A percentile compares a stretch with the other conserved stretches of the same genome.
phyloP scores from a whole-genome alignment of 2,113 vertebrate genomes.

The Budorcas taxicolor region DNA sequence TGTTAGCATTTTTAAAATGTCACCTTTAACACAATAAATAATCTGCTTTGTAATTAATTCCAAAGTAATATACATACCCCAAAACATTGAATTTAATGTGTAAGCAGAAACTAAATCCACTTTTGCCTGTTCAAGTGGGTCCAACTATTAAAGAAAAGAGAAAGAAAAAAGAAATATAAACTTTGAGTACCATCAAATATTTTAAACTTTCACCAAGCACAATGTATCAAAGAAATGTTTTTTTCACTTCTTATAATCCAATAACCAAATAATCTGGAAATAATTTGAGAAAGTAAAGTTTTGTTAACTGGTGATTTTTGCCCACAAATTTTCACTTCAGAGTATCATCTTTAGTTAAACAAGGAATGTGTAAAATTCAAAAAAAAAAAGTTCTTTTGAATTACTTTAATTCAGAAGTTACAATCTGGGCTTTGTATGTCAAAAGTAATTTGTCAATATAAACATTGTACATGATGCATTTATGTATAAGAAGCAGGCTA shows the following conservation, averaged over 20 bases:
- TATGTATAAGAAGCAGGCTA: conserved; percentile 49
- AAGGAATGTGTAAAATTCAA: conserved; percentile 31
- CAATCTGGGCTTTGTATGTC: conserved; percentile 36
- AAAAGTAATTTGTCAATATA: conserved; percentile 59
- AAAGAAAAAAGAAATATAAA: background rate
- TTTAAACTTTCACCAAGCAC: conserved; percentile 35
- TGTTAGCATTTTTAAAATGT: conserved; percentile 27
- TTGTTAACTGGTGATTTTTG: conserved; percentile 20
- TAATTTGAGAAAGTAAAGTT: conserved; percentile 41
- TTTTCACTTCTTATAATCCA: conserved; percentile 39
- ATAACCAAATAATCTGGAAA: conserved; percentile 57
- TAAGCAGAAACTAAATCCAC: conserved; percentile 96
- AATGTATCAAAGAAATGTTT: conserved; percentile 6
- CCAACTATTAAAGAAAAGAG: conserved; percentile 81
- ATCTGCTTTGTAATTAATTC: conserved; percentile 39
- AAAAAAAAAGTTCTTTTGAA: conserved; percentile 49
- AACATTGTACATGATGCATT: conserved; percentile 49
- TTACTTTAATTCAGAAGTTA: conserved; percentile 58
- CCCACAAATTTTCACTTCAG: conserved; percentile 48
- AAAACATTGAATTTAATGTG: conserved; percentile 95
- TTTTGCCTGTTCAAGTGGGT: conserved; percentile 95
- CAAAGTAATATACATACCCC: conserved; percentile 87
- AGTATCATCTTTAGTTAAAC: conserved; percentile 54
- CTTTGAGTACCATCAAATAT: conserved; percentile 15
- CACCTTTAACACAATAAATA: conserved; percentile 10